A percentile compares a stretch with the other conserved stretches of the same genome.
Conservation (phyloP, 2,797 vertebrate species). For the Gymnocypris eckloni region DNA sequence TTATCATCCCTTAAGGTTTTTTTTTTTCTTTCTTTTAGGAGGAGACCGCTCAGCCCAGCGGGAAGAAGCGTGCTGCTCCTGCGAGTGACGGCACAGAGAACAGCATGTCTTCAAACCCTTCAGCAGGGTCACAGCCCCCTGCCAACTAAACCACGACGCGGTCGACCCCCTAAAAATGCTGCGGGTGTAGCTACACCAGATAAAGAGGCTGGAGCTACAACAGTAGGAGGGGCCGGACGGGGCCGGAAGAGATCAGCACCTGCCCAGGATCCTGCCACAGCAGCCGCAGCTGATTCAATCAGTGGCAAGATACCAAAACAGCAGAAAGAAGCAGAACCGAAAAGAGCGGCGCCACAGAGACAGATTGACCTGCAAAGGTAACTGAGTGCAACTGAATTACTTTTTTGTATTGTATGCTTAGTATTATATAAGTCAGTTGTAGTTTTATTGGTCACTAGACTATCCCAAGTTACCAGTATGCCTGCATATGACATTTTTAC, state of each 20-base stretch:
- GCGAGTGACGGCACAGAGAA: slow-evolving; percentile 81
- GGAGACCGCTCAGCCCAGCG: slow-evolving; percentile 80
- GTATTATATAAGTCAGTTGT: background rate
- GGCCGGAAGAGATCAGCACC: slow-evolving; percentile 89
- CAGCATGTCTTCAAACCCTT: slow-evolving; percentile 83
- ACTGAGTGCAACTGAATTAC: background rate
- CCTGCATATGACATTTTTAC: background rate
- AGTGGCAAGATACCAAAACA: slow-evolving; percentile 96
- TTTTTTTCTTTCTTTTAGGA: slow-evolving; percentile 73
- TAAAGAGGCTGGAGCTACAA: slow-evolving; percentile 77
- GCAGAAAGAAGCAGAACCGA: slow-evolving; percentile 85
- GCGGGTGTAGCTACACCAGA: slow-evolving; percentile 74
- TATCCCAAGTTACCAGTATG: background rate
- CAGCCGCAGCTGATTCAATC: slow-evolving; percentile 83
- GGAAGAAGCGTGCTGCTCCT: slow-evolving; percentile 77
- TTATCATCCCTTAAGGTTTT: background rate
- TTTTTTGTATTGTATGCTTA: background rate
- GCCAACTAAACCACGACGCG: slow-evolving; percentile 88
- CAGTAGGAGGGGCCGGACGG: slow-evolving; percentile 82
- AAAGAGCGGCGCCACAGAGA: slow-evolving; percentile 89
- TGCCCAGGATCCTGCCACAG: slow-evolving; percentile 79
- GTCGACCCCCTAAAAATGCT: slow-evolving; percentile 89
- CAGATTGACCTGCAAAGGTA: slow-evolving; percentile 98
- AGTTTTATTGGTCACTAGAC: background rate
- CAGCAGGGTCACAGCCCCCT: slow-evolving; percentile 78